Base-by-base conservation (phyloP, 2,797 vertebrate species). In the Cynopterus sphinx region DNA sequence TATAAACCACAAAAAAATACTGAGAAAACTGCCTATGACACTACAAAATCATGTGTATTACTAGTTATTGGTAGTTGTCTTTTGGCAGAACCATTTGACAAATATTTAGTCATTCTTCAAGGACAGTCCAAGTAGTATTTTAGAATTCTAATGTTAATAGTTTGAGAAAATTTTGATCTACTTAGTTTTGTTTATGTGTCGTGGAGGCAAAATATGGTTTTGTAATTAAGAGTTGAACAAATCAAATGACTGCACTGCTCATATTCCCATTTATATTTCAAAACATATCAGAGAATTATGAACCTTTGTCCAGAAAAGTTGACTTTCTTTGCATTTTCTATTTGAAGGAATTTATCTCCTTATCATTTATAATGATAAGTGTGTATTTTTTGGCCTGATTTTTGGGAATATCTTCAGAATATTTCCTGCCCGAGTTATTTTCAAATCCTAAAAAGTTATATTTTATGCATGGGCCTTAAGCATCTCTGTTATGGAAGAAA, bases 131-230 rank as follows among this genome's bases (percentile, higher is more conserved):
- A 61, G 61, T 17, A 81, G 10, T 68, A 2, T 53, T 91, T 53
- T 46, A 53, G 17, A 85, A 82, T 85, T 67, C 8, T 21, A 24
- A 55, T 46, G 36, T 24, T 94, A 79, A 78, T 39, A 46, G 31
- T 63, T 88, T 84, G 33, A 73, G 28, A 89, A 51, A 84, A 26
- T 61, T 74, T 82, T 91, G 83, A 53, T 70, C 71, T 16, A 26
- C 16, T 28, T 71, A 79, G 41, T 26, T 94, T 91, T 73, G 16
- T 71, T 90, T 5, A 22, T 77, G 10, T 41, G 9, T 24, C 68
- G 39, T 91, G 41, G 59, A 91, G 43, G 53, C 53, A 93, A 96
- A 96, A 57, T 13, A 68, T 55, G 16, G 4, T 73, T 84, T 82
- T 31, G 33, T 91, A 51, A 46, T 33, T 61, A 91, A 82, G 36